Evolutionary conservation across 2,113 vertebrate species (phyloP), one percentile per base, ranked within the genome.

Genomic region (Clarias batrachus): DNA sequence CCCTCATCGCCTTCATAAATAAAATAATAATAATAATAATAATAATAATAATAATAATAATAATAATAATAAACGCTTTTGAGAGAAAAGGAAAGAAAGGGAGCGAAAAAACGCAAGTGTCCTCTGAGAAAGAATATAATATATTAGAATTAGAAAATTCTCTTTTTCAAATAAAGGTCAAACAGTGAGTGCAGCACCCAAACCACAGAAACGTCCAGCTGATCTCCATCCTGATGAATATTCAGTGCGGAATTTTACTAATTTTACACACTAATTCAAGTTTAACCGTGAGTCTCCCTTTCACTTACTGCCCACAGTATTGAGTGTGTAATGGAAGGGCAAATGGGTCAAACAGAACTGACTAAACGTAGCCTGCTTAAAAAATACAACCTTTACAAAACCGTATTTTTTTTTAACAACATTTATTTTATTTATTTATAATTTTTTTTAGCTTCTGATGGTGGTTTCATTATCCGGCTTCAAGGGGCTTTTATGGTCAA

Each of bases 381-480:
- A 48, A 76, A 83, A 82, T 83, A 33, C 65, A 78, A 73, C 56
- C 62, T 57, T n/a, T 23, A 80, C 63, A 70, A 71, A 41, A 79
- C 33, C 2, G 33, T 33, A 30, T 11, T 19, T 71, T 76, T 66
- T 33, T 78, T 81, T 81, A 62, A 48, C 79, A 66, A 27, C 63
- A 21, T 77, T 48, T 8, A 0, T 48, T 48, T 48, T 48, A 48
- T 48, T 48, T 8, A 48, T 48, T 48, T 48, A 8, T 48, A 0
- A 48, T 48, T 48, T 48, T 48, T 48, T 8, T 48, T 48, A 56
- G 57, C 7, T 76, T 73, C 62, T 63, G 33, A 85, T 85, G 59
- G 54, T 52, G 27, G 65, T 77, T 88, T 85, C 83, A 82, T 83
- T 73, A 82, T 86, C 56, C 37, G 68, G 52, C 84, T 80, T 86